These are phyloP conservation scores for Carassius gibelio DNA, from an alignment of 2,113 vertebrate genomes.

Conservation along the genomic window DNA sequence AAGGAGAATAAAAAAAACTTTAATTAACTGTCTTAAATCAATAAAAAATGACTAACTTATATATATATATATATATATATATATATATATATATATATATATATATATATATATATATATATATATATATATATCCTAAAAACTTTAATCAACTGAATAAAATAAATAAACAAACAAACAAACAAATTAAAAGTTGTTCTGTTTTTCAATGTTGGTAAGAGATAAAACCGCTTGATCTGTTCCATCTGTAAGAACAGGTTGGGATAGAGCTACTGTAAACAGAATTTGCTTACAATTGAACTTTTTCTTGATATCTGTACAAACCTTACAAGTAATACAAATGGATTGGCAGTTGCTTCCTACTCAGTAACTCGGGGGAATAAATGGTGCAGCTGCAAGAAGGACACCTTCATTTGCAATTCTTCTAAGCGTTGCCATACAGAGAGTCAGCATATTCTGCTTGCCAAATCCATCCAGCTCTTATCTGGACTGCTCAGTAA, in stretches of 20 bases:
- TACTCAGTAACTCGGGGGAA: constrained; percentile 10
- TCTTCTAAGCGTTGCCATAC: neutral
- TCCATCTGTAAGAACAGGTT: neutral
- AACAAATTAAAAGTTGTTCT: neutral
- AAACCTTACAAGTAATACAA: constrained; percentile 1
- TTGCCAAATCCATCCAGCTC: constrained; percentile 27
- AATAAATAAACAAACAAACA: neutral
- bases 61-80: no score
- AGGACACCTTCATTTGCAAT: constrained; percentile 4
- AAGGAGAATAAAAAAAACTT: no score
- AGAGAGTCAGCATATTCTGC: constrained; percentile 24
- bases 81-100: no score
- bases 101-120: no score
- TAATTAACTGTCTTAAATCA: no score
- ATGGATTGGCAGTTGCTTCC: constrained; percentile 8
- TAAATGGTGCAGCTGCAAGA: constrained; percentile 19
- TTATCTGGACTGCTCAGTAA: constrained; percentile 30
- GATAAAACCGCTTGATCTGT: neutral
- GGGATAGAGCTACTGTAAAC: neutral
- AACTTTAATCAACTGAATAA: no score
- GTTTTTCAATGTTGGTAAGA: neutral
- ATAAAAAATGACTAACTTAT: no score
- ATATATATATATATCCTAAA: no score
- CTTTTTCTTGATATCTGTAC: neutral
- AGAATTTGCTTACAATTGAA: neutral